These are phyloP conservation scores for Diorhabda carinulata DNA, from an alignment of 1,140 invertebrate species.

Conservation along the genomic window DNA sequence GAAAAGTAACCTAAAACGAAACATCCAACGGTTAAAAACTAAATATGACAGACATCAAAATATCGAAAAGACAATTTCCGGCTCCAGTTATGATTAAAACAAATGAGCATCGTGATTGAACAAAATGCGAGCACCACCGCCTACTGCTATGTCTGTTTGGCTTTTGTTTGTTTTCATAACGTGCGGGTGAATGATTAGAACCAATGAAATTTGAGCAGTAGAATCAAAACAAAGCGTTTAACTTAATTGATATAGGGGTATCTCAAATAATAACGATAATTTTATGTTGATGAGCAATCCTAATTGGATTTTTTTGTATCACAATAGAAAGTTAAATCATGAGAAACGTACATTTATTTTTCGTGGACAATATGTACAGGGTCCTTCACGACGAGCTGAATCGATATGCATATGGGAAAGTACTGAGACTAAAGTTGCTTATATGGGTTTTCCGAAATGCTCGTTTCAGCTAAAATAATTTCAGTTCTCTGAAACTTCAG, in stretches of 20 bases:
- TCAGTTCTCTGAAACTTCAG: no score
- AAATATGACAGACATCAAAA: constrained; percentile 20
- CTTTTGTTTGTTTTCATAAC: constrained; percentile 25
- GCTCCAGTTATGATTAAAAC: constrained; percentile 29
- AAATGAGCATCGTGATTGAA: constrained; percentile 27
- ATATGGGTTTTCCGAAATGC: no score
- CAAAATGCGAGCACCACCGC: constrained; percentile 16
- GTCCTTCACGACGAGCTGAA: no score
- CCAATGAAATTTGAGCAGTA: constrained; percentile 31
- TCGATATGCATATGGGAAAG: no score
- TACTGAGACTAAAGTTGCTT: no score
- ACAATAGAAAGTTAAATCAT: no score
- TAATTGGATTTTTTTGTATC: no score
- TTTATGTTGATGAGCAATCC: not conserved
- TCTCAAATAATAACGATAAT: constrained; percentile 5
- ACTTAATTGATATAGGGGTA: constrained; percentile 24
- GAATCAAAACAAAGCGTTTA: constrained; percentile 25
- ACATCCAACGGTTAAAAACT: not conserved
- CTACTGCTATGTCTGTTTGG: not conserved
- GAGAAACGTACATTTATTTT: no score
- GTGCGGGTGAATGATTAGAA: constrained; percentile 31
- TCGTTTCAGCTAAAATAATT: no score
- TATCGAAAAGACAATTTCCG: constrained; percentile 27
- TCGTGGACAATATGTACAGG: no score
- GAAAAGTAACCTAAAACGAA: not conserved